These are phyloP conservation scores for Drosophila pallidifrons DNA, from an alignment of 1,140 invertebrate species.

Conservation along the genomic window DNA sequence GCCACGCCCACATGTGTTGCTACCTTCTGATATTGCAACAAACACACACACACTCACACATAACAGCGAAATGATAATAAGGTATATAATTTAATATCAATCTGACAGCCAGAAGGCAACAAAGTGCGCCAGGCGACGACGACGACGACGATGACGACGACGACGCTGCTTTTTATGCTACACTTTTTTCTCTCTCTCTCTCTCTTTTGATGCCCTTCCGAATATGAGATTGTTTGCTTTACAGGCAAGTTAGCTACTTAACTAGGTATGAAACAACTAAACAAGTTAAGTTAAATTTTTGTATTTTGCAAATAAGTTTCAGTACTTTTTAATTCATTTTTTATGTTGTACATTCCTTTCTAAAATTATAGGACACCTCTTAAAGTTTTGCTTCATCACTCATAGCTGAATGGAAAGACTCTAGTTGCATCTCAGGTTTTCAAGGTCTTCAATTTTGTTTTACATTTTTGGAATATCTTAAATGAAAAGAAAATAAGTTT, in stretches of 20 bases:
- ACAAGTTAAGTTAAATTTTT: background rate
- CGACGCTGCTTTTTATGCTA: constrained; percentile 58
- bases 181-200: constrained; percentile 48
- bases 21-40: constrained; percentile 43
- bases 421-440: too few relatives aligned
- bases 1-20: constrained; percentile 42
- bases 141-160: constrained; percentile 40
- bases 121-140: constrained; percentile 65
- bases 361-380: too few relatives aligned
- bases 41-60: background rate
- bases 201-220: constrained; percentile 20
- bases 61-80: constrained; percentile 75
- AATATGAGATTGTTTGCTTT: constrained; percentile 26
- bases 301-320: too few relatives aligned
- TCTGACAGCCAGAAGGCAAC: constrained; percentile 83
- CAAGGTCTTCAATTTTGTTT: too few relatives aligned
- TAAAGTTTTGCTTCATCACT: too few relatives aligned
- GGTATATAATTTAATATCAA: constrained; percentile 84
- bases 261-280: background rate
- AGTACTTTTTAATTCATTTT: too few relatives aligned
- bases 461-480: too few relatives aligned
- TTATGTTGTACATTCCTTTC: too few relatives aligned
- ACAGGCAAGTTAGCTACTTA: background rate
- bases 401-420: too few relatives aligned
- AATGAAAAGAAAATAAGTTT: too few relatives aligned